These are phyloP conservation scores for Stylophora pistillata DNA, from an alignment of 64 coral and sea anemone species.

Conservation along the genomic window DNA sequence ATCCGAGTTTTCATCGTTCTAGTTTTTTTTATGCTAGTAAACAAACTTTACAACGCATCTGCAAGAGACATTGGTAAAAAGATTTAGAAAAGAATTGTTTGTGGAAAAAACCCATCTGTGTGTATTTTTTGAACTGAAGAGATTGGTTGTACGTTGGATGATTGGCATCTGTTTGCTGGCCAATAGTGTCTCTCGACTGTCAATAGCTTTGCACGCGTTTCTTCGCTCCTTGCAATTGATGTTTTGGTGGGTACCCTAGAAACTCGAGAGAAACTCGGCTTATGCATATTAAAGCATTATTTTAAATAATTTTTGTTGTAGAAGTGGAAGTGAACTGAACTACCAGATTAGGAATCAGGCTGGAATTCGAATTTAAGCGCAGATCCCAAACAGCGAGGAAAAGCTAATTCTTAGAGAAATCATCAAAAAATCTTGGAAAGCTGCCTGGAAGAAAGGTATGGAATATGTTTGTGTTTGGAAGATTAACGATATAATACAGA, in stretches of 20 bases:
- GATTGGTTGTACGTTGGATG: background rate
- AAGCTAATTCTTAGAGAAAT: background rate
- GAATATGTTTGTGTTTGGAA: background rate
- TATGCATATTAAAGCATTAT: background rate
- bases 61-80: background rate
- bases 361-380: background rate
- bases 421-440: background rate
- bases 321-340: background rate
- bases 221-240: background rate
- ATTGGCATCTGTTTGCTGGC: background rate
- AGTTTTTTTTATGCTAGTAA: background rate
- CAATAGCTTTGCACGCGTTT: background rate
- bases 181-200: background rate
- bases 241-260: slow-evolving; percentile 8
- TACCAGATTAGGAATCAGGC: background rate
- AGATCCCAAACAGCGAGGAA: background rate
- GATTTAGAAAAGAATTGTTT: background rate
- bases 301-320: background rate
- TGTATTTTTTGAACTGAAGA: background rate
- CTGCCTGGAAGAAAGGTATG: background rate
- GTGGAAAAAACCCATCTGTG: background rate
- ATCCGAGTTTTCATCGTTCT: no score
- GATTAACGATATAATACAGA: background rate
- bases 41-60: background rate
- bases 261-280: background rate